phyloP scores from a whole-genome alignment of 53 echinoderm and acorn worm genomes.

The Antedon mediterranea region DNA sequence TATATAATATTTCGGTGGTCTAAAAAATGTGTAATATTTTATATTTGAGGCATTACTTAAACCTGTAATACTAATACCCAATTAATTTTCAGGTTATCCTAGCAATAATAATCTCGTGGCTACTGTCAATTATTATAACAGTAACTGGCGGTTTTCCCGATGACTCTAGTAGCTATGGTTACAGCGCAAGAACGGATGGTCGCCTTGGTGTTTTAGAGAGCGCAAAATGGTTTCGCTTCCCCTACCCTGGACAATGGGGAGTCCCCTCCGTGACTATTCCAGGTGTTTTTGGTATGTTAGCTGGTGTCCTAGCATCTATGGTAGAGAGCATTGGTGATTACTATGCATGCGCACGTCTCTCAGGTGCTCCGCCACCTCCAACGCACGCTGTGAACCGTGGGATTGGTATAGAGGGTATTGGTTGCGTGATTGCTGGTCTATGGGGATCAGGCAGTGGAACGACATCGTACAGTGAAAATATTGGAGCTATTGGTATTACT shows the following conservation, averaged over 20 bases:
- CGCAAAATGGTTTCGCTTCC: constrained; percentile 26
- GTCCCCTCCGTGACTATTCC: constrained; percentile 40
- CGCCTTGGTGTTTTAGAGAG: constrained; percentile 17
- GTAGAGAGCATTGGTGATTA: constrained; percentile 88
- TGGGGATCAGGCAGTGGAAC: constrained; percentile 84
- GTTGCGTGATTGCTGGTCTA: constrained; percentile 65
- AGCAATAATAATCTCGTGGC: constrained; percentile 42
- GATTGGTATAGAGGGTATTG: constrained; percentile 69
- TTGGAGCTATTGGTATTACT: constrained; percentile 80
- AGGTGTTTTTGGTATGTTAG: constrained; percentile 84
- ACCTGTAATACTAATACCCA: too few species aligned
- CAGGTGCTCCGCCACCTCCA: constrained; percentile 87
- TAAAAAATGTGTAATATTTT: too few species aligned
- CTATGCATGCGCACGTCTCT: constrained; percentile 72
- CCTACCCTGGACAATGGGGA: constrained; percentile 86
- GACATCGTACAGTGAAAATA: constrained; percentile 86
- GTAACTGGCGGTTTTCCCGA: constrained; percentile 35
- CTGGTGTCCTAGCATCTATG: constrained; percentile 76
- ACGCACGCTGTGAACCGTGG: constrained; percentile 84
- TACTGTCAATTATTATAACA: constrained; percentile 44
- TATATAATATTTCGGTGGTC: too few species aligned
- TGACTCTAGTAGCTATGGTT: constrained; percentile 30
- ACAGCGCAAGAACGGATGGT: constrained; percentile 38
- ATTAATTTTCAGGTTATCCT: constrained; percentile 37
- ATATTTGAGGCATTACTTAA: too few species aligned